These are phyloP conservation scores for Poecile atricapillus DNA, from an alignment of 2,113 vertebrate genomes.

Conservation along the genomic window DNA sequence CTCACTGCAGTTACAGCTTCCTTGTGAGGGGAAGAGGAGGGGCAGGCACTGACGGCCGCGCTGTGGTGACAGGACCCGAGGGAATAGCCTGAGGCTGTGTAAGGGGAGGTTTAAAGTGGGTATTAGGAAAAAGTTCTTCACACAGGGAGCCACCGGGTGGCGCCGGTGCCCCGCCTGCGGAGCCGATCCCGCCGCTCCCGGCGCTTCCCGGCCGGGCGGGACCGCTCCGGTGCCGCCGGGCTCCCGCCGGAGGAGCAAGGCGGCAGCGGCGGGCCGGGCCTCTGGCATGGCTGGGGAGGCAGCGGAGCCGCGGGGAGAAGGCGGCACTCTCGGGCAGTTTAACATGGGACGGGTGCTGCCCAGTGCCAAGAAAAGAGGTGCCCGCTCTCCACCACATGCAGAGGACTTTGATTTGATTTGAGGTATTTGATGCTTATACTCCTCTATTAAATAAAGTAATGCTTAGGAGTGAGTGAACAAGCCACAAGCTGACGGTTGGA, in stretches of 20 bases:
- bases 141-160: neutral
- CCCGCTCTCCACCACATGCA: neutral
- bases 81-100: fast-evolving
- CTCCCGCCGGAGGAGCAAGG: fast-evolving
- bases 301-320: fast-evolving
- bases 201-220: fast-evolving
- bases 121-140: neutral
- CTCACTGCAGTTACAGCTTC: neutral
- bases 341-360: neutral
- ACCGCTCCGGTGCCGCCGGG: fast-evolving
- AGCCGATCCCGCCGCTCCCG: fast-evolving
- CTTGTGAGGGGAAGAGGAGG: fast-evolving
- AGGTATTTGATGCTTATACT: no score
- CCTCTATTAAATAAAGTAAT: neutral
- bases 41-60: neutral
- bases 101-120: neutral
- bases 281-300: fast-evolving
- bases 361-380: neutral
- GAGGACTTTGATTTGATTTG: no score
- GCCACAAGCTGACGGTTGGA: neutral
- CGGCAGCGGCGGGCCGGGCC: neutral
- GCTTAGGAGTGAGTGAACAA: neutral
- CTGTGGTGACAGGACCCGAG: neutral
- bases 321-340: fast-evolving
- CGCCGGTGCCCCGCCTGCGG: neutral